Conservation (phyloP, 2,888 invertebrate species). For the Periphyllus acericola region DNA sequence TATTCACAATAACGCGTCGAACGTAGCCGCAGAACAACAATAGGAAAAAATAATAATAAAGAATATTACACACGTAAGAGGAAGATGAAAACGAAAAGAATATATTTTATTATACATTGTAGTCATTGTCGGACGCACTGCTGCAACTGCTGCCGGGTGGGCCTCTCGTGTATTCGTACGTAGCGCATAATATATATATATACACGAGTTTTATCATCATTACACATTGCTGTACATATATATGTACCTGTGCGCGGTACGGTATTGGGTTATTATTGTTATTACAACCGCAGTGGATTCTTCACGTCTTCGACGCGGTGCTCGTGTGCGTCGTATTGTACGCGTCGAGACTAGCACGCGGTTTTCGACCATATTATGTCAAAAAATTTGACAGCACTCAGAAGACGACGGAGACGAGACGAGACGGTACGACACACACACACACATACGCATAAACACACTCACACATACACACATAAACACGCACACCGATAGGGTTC, state of each 20-base stretch:
- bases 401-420: background rate
- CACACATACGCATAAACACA: too few relatives aligned
- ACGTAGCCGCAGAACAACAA: background rate
- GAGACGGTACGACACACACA: background rate
- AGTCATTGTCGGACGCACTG: conserved; percentile 20
- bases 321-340: background rate
- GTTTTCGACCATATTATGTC: conserved; percentile 34
- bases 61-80: background rate
- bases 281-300: background rate
- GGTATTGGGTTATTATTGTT: conserved; percentile 5
- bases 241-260: background rate
- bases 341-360: background rate
- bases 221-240: background rate
- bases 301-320: background rate
- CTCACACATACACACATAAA: too few relatives aligned
- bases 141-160: conserved; percentile 55
- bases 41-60: background rate
- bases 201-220: conserved; percentile 14
- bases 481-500: background rate
- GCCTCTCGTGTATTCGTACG: background rate
- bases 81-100: background rate
- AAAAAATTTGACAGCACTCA: conserved; percentile 44
- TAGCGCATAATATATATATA: background rate
- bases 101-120: background rate
- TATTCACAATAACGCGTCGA: background rate